A percentile compares a stretch with the other conserved stretches of the same genome.
These are phyloP conservation scores for Polyommatus icarus DNA, from an alignment of 2,888 invertebrate genomes.

Conservation along the genomic window DNA sequence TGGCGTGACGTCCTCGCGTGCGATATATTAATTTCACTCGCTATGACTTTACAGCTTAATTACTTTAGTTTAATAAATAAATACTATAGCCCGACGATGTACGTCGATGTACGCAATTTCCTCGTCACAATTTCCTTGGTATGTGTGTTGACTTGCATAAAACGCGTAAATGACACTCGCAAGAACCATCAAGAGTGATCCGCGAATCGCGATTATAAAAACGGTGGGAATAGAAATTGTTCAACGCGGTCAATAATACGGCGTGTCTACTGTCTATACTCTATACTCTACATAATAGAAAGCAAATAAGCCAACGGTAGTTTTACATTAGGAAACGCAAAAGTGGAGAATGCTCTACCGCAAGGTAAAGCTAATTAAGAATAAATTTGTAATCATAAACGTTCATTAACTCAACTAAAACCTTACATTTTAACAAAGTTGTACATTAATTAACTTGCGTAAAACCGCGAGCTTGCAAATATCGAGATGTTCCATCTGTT, in stretches of 20 bases:
- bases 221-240: constrained; percentile 65
- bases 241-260: constrained; percentile 31
- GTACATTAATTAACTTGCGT: background rate
- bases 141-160: constrained; percentile 48
- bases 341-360: constrained; percentile 8
- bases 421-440: background rate
- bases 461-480: background rate
- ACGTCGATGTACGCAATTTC: constrained; percentile 16
- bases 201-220: constrained; percentile 50
- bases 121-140: constrained; percentile 34
- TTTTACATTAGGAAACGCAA: constrained; percentile 13
- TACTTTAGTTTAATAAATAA: constrained; percentile 14
- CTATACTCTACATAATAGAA: constrained; percentile 24
- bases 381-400: constrained; percentile 22
- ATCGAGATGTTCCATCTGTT: too few species aligned
- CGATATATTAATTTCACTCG: constrained; percentile 62
- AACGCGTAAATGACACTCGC: constrained; percentile 49
- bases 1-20: constrained; percentile 71
- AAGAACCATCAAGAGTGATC: constrained; percentile 42
- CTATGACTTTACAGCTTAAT: constrained; percentile 37
- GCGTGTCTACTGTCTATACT: constrained; percentile 19
- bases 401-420: background rate
- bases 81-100: background rate
- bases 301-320: constrained; percentile 27
- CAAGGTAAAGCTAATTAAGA: constrained; percentile 20